Evolutionary conservation across 2,113 vertebrate species (phyloP), one percentile per base, ranked within the genome.

Genomic region (Crotophaga sulcirostris): DNA sequence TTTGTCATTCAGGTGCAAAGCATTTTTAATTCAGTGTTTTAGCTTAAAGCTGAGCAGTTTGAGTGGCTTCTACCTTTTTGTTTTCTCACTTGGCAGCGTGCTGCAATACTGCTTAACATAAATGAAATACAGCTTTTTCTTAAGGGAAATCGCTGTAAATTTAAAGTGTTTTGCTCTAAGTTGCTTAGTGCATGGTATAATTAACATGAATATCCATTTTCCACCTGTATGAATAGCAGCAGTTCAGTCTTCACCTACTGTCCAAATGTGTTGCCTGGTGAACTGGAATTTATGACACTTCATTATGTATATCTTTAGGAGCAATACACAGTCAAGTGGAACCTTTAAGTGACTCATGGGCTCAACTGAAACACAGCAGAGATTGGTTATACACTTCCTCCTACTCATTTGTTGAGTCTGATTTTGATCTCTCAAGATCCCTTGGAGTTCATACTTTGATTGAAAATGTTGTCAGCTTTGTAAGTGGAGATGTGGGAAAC

Each of bases 391-490:
- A 97, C 91, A 94, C 96, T 75, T 98, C 98, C 1, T 97, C 98
- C 11, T 98, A 96, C 76, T 99, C 98, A 2, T 99, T 98, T 38
- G 98, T 98, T 3, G 99, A 99, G 88, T 98, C 98, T 0, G 98
- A 99, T 89, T 97, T 99, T 94, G 99, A 99, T 86, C 98, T 99
- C 94, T 99, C 98, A 93, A 98, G 97, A 94, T 98, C 98, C 4
- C 97, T 99, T 87, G 99, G 99, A 56, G 92, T 99, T 89, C 98
- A 99, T 34, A 98, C 99, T 18, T 97, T 99, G 90, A 99, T 99
- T 55, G 99, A 99, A 96, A 99, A 99, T 66, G 98, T 99, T 77
- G 98, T 99, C 52, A 99, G 99, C 97, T 99, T 99, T 97, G 98
- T 99, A 91, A 99, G 99, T 64, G 99, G 99, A 10, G 99, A 99